A percentile compares a stretch with the other conserved stretches of the same genome.
phyloP scores from a whole-genome alignment of 92 coral and sea anemone species.

The Virgularia gustaviana region DNA sequence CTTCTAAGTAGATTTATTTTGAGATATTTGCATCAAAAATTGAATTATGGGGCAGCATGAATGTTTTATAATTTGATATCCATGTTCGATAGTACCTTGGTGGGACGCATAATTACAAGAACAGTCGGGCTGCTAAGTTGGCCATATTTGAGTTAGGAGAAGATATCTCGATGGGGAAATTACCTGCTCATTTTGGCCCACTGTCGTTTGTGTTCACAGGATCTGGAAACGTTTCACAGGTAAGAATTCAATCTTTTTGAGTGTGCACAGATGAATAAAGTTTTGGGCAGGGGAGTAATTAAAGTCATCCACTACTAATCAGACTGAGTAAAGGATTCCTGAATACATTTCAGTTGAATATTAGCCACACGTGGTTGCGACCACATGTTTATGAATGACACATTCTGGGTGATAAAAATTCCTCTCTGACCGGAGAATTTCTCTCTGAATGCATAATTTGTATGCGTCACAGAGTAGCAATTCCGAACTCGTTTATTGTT shows the following conservation, averaged over 20 bases:
- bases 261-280: not conserved
- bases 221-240: conserved; percentile 99
- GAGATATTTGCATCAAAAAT: not conserved
- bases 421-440: no score
- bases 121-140: conserved; percentile 95
- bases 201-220: conserved; percentile 93
- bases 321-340: no score
- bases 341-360: no score
- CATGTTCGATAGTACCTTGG: conserved; percentile 72
- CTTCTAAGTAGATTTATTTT: not conserved
- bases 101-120: conserved; percentile 90
- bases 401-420: no score
- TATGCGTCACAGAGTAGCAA: no score
- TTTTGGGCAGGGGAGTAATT: not conserved
- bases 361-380: no score
- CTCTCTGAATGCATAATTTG: no score
- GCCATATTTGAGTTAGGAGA: conserved; percentile 98
- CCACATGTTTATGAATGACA: no score
- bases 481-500: no score
- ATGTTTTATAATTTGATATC: no score
- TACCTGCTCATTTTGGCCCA: conserved; percentile 95
- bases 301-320: no score
- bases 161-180: conserved; percentile 86
- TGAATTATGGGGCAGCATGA: no score
- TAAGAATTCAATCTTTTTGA: conserved; percentile 31